Evolutionary conservation across 2,113 vertebrate genomes (phyloP).

Genomic region (Thermophis baileyi): DNA sequence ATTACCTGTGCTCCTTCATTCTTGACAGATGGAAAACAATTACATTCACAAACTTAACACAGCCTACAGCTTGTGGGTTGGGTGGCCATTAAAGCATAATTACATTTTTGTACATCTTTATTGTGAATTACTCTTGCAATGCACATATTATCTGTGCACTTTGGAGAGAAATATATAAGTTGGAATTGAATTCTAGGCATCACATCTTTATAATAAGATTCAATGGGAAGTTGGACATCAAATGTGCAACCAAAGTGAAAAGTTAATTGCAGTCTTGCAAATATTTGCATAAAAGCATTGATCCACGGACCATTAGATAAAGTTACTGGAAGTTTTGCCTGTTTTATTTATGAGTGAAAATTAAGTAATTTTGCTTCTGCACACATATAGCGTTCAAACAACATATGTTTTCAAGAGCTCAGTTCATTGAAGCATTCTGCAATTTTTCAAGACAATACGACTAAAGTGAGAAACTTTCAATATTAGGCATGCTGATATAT

Average conservation of each 20-base stretch:
- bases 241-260: constrained; percentile 75
- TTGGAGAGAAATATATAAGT: constrained; percentile 51
- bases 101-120: constrained; percentile 40
- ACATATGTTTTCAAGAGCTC: constrained; percentile 68
- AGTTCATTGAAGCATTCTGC: constrained; percentile 67
- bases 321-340: constrained; percentile 71
- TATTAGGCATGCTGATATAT: constrained; percentile 63
- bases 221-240: constrained; percentile 62
- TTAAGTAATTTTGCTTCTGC: constrained; percentile 67
- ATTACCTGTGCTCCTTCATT: constrained; percentile 45
- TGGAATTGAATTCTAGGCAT: constrained; percentile 55
- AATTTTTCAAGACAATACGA: constrained; percentile 62
- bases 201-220: constrained; percentile 61
- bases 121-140: constrained; percentile 51
- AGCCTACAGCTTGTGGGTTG: constrained; percentile 15
- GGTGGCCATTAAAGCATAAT: constrained; percentile 53
- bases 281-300: constrained; percentile 78
- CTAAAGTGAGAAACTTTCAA: constrained; percentile 67
- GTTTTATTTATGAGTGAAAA: constrained; percentile 74
- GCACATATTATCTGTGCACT: constrained; percentile 38
- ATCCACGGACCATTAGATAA: constrained; percentile 76
- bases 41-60: constrained; percentile 7
- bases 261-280: constrained; percentile 73
- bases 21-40: constrained; percentile 43
- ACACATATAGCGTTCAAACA: constrained; percentile 57